phyloP scores from a whole-genome alignment of 2,888 invertebrate species.

The Aporophyla lueneburgensis region DNA sequence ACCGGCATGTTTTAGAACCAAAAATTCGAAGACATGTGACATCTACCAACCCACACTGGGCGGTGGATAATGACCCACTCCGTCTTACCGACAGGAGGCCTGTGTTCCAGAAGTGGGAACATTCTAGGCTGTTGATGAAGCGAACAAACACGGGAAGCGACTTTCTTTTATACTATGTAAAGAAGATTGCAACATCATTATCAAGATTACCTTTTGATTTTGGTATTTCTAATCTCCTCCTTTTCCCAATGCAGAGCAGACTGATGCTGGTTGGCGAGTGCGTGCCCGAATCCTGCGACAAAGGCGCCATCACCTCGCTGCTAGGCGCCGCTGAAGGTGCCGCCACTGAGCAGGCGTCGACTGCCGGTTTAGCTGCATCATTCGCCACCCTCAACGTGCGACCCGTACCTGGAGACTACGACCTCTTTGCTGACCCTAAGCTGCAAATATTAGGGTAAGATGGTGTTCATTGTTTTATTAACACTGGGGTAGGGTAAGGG shows the following conservation, averaged over 20 bases:
- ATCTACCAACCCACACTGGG: too few relatives aligned
- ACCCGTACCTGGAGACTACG: conserved; percentile 93
- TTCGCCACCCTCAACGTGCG: conserved; percentile 91
- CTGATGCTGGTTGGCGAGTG: conserved; percentile 94
- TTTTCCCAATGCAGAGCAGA: conserved; percentile 88
- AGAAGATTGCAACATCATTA: not conserved
- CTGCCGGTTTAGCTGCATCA: conserved; percentile 81
- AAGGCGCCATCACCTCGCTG: conserved; percentile 87
- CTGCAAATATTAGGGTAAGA: conserved; percentile 92
- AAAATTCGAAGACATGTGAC: too few relatives aligned
- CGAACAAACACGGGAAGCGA: too few relatives aligned
- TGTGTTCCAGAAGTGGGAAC: too few relatives aligned
- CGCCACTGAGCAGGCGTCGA: conserved; percentile 76
- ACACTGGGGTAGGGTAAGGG: not conserved
- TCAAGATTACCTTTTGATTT: not conserved
- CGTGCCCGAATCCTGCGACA: conserved; percentile 93
- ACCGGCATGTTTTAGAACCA: too few relatives aligned
- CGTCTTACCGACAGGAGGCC: too few relatives aligned
- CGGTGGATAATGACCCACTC: too few relatives aligned
- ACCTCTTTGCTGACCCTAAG: conserved; percentile 92
- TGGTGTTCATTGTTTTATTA: not conserved
- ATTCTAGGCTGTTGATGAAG: too few relatives aligned
- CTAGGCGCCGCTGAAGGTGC: conserved; percentile 80
- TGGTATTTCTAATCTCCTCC: not conserved
- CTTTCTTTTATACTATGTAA: too few relatives aligned